Percentiles rank a stretch among this genome's conserved stretches.
These are phyloP conservation scores for Carcharodon carcharias DNA, from an alignment of 2,797 vertebrate genomes.

Conservation along the genomic window DNA sequence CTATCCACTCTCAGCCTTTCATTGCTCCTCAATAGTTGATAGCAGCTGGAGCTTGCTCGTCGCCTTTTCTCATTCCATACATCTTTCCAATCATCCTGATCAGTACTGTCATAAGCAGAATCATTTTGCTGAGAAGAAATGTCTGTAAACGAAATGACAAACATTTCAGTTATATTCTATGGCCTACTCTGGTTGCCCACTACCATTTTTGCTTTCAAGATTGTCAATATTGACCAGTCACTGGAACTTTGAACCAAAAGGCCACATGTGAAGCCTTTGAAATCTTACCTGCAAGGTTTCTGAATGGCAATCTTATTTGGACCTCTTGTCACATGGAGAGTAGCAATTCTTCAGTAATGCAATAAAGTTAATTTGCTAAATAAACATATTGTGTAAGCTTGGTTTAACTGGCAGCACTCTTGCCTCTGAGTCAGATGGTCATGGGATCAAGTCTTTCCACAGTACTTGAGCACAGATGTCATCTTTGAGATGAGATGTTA, in stretches of 20 bases:
- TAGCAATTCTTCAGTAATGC: background rate
- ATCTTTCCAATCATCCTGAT: conserved; percentile 59
- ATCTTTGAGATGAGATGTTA: background rate
- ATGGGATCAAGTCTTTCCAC: background rate
- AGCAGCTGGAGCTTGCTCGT: background rate
- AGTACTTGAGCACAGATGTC: background rate
- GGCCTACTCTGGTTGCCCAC: background rate
- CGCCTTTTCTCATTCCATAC: background rate
- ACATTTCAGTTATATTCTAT: background rate
- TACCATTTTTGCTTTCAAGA: background rate
- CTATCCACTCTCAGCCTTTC: background rate
- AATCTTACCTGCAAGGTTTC: background rate
- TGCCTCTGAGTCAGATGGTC: background rate
- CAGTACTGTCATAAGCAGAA: conserved; percentile 86
- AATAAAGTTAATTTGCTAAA: background rate
- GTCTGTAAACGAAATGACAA: conserved; percentile 53
- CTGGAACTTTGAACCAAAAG: background rate
- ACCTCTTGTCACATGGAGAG: background rate
- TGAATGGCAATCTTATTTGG: background rate
- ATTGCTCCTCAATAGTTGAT: background rate
- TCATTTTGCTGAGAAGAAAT: conserved; percentile 75
- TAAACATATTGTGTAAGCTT: background rate
- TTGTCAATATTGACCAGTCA: background rate
- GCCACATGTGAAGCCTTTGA: background rate
- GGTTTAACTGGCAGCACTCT: background rate